Percentiles rank a stretch among this genome's conserved stretches.
Evolutionary conservation across 2,797 vertebrate genomes (phyloP).

Genomic region (Crax fasciolata): DNA sequence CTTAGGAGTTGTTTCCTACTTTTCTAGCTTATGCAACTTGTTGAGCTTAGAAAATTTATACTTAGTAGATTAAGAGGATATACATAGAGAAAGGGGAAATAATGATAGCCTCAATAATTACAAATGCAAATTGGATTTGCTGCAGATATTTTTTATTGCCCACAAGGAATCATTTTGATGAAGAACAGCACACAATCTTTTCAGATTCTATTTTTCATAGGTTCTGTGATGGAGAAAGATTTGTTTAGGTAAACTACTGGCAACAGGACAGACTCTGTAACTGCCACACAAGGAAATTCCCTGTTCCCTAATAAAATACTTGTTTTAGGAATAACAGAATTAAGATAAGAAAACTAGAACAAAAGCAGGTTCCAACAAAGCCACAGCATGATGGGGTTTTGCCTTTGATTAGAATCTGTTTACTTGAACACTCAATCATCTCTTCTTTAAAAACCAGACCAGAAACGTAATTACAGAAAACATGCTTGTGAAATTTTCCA

Average conservation of each 20-base stretch:
- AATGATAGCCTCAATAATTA: slow-evolving; percentile 30
- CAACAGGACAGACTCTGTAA: not conserved
- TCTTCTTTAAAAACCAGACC: not conserved
- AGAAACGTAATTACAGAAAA: not conserved
- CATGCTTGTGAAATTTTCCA: not conserved
- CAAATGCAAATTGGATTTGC: slow-evolving; percentile 56
- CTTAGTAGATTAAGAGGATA: slow-evolving; percentile 30
- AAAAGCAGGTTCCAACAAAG: slow-evolving; percentile 3
- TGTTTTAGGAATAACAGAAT: not conserved
- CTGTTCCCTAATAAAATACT: not conserved
- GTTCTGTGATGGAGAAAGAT: not conserved
- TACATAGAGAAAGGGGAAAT: slow-evolving; percentile 31
- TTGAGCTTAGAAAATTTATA: slow-evolving; percentile 43
- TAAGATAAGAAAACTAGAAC: not conserved
- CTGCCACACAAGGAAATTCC: not conserved
- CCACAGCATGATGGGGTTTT: accelerated
- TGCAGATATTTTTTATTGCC: slow-evolving; percentile 37
- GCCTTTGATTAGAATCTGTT: not conserved
- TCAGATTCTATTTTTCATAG: slow-evolving; percentile 30
- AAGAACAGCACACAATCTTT: slow-evolving; percentile 1
- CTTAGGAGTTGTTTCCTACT: slow-evolving; percentile 56
- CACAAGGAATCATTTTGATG: slow-evolving; percentile 20
- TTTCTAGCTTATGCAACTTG: slow-evolving; percentile 48
- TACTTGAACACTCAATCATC: not conserved
- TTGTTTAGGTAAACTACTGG: not conserved